Base-by-base conservation (phyloP, 2,113 vertebrate species). In the Aviceda subcristata region DNA sequence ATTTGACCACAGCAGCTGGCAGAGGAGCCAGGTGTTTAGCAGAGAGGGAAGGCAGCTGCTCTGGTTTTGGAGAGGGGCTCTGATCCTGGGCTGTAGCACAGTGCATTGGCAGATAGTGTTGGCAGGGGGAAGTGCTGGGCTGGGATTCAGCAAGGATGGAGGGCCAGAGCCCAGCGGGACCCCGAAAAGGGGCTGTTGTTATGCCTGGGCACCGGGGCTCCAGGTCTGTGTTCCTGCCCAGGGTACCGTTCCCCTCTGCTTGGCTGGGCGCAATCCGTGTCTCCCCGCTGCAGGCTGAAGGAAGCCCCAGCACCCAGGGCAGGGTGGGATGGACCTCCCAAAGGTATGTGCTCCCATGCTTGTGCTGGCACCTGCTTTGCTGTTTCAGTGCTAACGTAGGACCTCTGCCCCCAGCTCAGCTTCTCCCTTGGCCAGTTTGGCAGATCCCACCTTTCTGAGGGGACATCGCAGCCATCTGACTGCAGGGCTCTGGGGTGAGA, bases 161-260 rank as follows among this genome's bases (percentile, higher is more conserved):
- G 18, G 13, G 36, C 6, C 22, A 55, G 38, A 84, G n/a, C 6
- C 8, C 60, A 24, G 20, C 0, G 1, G 34, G 27, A 88, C n/a
- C 13, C 39, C 80, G 50, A 53, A 53, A 8, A 23, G 17, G 21
- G 10, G 22, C 12, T 3, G 6, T 15, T 55, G 41, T 46, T 4
- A 5, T 51, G 57, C 15, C 62, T 88, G 67, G 41, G 45, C 34
- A 50, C 4, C 29, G 53, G 12, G 86, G 4, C 19, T 5, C 2
- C 2, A 48, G 1, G 14, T 43, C 72, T 64, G 19, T 16, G 12
- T 8, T 93, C 5, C 48, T 94, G 48, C 34, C 11, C 10, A 22
- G 22, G 39, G 30, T 6, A 23, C 0, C 0, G 2, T 6, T 71
- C 6, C 11, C 15, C 30, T 75, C n/a, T 63, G 39, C 66, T 73